Conservation (phyloP, 2,113 vertebrate genomes). For the Pseudorasbora parva region DNA sequence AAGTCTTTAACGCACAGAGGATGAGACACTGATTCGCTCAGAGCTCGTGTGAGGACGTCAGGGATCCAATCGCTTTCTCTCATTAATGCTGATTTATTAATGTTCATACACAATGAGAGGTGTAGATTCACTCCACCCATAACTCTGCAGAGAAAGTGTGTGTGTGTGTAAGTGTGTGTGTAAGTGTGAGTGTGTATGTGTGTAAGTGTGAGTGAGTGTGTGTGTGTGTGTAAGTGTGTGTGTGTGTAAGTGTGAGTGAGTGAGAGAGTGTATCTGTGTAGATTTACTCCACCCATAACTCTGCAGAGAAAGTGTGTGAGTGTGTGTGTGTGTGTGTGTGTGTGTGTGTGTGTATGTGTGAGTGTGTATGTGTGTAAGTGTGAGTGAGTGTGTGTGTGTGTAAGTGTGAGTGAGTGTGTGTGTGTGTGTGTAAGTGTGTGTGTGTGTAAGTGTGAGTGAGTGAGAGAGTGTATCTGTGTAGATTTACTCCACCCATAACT, state of each 20-base stretch:
- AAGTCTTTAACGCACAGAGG: constrained; percentile 1
- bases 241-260: constrained; percentile 48
- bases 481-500: too few relatives aligned
- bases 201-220: constrained; percentile 46
- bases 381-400: too few relatives aligned
- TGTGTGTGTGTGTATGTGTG: too few relatives aligned
- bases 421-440: too few relatives aligned
- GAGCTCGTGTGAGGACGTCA: too few relatives aligned
- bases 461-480: too few relatives aligned
- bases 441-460: too few relatives aligned
- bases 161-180: not conserved
- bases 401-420: too few relatives aligned
- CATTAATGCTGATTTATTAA: not conserved
- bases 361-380: too few relatives aligned
- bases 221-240: not conserved
- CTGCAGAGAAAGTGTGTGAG: too few relatives aligned
- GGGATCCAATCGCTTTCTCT: not conserved
- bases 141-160: constrained; percentile 62
- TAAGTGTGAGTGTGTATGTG: not conserved
- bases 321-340: too few relatives aligned
- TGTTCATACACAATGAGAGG: not conserved
- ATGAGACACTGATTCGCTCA: not conserved
- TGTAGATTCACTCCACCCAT: not conserved
- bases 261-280: not conserved
- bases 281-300: too few relatives aligned